A percentile compares a stretch with the other conserved stretches of the same genome.
phyloP scores from a whole-genome alignment of 2,797 vertebrate genomes.

The Lepus oiostolus region DNA sequence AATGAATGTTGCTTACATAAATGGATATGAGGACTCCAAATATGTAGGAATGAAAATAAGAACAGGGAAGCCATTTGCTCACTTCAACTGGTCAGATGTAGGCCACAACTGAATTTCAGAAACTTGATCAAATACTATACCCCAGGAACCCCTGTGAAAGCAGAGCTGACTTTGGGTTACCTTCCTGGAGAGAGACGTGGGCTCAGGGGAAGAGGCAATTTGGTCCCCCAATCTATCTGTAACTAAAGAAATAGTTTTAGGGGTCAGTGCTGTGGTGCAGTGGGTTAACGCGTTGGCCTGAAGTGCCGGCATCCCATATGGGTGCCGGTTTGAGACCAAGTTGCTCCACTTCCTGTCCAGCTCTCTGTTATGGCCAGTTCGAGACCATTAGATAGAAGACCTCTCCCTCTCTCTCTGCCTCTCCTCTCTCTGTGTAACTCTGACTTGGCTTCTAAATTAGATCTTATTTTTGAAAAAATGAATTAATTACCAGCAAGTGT shows the following conservation, averaged over 20 bases:
- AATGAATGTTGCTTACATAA: neutral
- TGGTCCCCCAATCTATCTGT: neutral
- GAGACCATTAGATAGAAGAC: too few species aligned
- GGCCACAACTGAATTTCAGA: neutral
- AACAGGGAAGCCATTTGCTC: neutral
- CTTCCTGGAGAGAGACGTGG: neutral
- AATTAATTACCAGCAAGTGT: neutral
- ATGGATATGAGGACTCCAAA: neutral
- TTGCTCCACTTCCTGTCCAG: too few species aligned
- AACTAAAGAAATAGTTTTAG: neutral
- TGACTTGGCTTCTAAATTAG: neutral
- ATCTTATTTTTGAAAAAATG: constrained; percentile 49
- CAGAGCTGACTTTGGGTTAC: neutral
- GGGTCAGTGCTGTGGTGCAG: too few species aligned
- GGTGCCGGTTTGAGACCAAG: too few species aligned
- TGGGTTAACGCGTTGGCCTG: too few species aligned
- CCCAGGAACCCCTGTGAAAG: neutral
- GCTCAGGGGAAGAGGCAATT: neutral
- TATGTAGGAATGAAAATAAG: neutral
- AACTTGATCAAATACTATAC: neutral
- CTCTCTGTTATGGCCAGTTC: too few species aligned
- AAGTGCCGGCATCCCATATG: too few species aligned
- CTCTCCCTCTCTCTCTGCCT: too few species aligned
- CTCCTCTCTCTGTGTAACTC: too few species aligned
- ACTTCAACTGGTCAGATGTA: neutral